Conservation (phyloP, 2,888 invertebrate species). For the Bhutanitis thaidina region DNA sequence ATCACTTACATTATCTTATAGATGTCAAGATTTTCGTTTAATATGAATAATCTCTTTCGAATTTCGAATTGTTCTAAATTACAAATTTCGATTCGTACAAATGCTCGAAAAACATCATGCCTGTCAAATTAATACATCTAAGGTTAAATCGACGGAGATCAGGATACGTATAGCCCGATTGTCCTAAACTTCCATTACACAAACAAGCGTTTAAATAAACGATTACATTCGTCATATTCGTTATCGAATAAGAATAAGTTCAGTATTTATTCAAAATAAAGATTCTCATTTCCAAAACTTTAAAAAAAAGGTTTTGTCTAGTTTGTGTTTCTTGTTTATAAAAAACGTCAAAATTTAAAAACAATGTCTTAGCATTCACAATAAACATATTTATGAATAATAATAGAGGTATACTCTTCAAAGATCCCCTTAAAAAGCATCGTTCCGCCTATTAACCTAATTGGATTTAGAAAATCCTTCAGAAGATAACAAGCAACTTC, state of each 20-base stretch:
- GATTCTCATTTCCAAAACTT: too few species aligned
- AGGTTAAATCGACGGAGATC: slow-evolving; percentile 52
- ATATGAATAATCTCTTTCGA: neutral
- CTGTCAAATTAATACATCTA: slow-evolving; percentile 63
- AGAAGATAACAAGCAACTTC: slow-evolving; percentile 16
- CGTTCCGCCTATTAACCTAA: slow-evolving; percentile 13
- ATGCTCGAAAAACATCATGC: slow-evolving; percentile 61
- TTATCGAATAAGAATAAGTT: too few species aligned
- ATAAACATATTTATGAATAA: too few species aligned
- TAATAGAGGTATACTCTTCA: neutral
- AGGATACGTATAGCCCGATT: neutral
- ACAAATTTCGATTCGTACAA: slow-evolving; percentile 61
- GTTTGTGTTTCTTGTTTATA: too few species aligned
- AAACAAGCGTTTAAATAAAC: neutral
- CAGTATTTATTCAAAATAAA: too few species aligned
- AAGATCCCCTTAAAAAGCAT: slow-evolving; percentile 15
- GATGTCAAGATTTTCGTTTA: too few species aligned
- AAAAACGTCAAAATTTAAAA: too few species aligned
- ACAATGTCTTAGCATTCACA: too few species aligned
- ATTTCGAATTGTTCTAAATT: slow-evolving; percentile 63
- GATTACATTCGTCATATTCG: too few species aligned
- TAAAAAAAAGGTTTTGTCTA: too few species aligned
- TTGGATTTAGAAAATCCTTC: slow-evolving; percentile 16
- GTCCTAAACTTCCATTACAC: neutral
- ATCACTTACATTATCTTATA: too few species aligned